A percentile compares a stretch with the other conserved stretches of the same genome.
phyloP scores from a whole-genome alignment of 2,113 vertebrate genomes.

The Anolis carolinensis region DNA sequence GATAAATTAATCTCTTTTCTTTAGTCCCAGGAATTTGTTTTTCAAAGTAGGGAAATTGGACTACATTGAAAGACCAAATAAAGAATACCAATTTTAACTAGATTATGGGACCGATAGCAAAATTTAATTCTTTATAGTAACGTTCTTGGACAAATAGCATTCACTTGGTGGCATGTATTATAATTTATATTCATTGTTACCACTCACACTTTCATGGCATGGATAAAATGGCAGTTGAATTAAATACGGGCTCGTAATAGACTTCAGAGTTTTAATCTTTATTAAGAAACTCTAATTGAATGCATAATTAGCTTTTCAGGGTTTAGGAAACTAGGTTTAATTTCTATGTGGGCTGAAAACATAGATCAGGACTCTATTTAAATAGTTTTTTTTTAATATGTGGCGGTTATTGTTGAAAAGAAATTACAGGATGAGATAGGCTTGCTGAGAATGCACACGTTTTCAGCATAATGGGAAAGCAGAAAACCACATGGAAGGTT shows the following conservation, averaged over 20 bases:
- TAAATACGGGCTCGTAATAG: slow-evolving; percentile 86
- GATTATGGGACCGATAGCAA: slow-evolving; percentile 90
- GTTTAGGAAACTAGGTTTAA: slow-evolving; percentile 84
- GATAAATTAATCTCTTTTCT: slow-evolving; percentile 99
- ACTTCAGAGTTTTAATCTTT: slow-evolving; percentile 88
- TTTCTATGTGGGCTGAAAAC: slow-evolving; percentile 79
- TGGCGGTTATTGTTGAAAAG: slow-evolving; percentile 70
- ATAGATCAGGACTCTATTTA: slow-evolving; percentile 76
- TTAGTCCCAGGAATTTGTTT: slow-evolving; percentile 95
- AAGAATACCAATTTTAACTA: slow-evolving; percentile 94
- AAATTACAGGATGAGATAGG: slow-evolving; percentile 58
- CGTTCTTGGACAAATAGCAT: slow-evolving; percentile 84
- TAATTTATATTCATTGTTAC: slow-evolving; percentile 89
- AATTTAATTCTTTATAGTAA: slow-evolving; percentile 95
- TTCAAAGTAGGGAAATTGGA: slow-evolving; percentile 93
- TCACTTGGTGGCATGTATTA: slow-evolving; percentile 86
- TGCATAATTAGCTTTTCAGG: slow-evolving; percentile 84
- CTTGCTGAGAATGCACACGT: slow-evolving; percentile 52
- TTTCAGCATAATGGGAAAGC: slow-evolving; percentile 51
- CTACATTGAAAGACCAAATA: slow-evolving; percentile 90
- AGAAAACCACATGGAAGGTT: slow-evolving; percentile 1
- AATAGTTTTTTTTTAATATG: slow-evolving; percentile 59
- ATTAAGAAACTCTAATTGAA: slow-evolving; percentile 87
- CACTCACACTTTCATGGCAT: slow-evolving; percentile 83
- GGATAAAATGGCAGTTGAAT: slow-evolving; percentile 89